Evolutionary conservation across 2,113 vertebrate species (phyloP), one percentile per base, ranked within the genome.

Genomic region (mouse (Mus musculus)): DNA sequence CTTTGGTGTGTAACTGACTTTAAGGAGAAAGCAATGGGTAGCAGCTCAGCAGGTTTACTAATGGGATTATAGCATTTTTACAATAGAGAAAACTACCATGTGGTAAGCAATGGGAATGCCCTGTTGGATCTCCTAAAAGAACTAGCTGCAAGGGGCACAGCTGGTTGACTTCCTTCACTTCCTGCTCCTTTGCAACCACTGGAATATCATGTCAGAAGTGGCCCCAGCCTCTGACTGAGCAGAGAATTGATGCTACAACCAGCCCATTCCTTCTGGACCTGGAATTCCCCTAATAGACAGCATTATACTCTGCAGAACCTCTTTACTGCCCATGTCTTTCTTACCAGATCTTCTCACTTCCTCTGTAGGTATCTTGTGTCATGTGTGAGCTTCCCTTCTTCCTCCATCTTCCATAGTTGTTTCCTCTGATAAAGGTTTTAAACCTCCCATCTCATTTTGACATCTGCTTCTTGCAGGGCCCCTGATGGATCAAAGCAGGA

Each of bases 321-420:
- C 5, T 56, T 33, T 86, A 11, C 5, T 54, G 5, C 80, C 71
- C n/a, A 46, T 75, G 11, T 36, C 52, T 76, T 92, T 84, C 46
- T 73, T 22, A 65, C 33, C 36, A 17, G 3, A 14, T 72, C 46
- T 17, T 59, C 7, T 39, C 42, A 14, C 30, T 65, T 42, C 20
- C 3, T 24, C 30, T 16, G 10, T 16, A 73, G 72, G 30, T 26
- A 1, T 49, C 54, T 33, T 71, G 6, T 4, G 7, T 84, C 61
- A 46, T 1, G 0, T 36, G 20, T 59, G 10, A 3, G 33, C 36
- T 16, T 10, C 59, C 4, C 22, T 3, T 33, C 4, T 1, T 9
- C 22, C 20, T 94, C n/a, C 39, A 10, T 16, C 22, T 46, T 33
- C 71, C 30, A 67, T 28, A 56, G 39, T 13, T 13, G 67, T 24